Base-by-base conservation (phyloP, 2,888 invertebrate genomes). In the Drosophila anomelani region DNA sequence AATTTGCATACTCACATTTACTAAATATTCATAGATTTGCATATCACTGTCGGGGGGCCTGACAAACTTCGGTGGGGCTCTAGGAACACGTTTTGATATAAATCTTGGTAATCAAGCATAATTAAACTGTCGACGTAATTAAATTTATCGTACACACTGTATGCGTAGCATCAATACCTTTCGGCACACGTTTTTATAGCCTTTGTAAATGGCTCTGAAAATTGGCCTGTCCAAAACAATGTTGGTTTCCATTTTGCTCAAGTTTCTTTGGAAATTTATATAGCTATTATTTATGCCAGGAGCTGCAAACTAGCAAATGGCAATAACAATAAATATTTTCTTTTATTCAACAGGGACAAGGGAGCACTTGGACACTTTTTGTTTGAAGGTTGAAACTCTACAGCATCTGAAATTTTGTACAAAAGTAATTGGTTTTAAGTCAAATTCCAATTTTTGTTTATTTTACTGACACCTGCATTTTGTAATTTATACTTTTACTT, bases 121-220 rank as follows among this genome's bases (percentile, higher is more conserved):
- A 87, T 89, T 87, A 89, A 81, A 72, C 85, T 87, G 88, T 89
- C 89, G 64, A 70, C 87, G 63, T 85, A 81, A 89, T 87, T 89
- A 68, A 84, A 84, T 89, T 84, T 77, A 84, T 89, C 56, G 74
- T 64, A 41, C 20, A 44, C 34, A 39, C 36, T 66, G 41, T 29
- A 43, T 29, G 29, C 13, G 34, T 12, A 26, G 12, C 41, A 20
- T 49, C 49, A 8, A 44, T 39, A 69, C 46, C 54, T 70, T 56
- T 39, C 34, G 26, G 10, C 34, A 17, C 29, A 41, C 75, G 46
- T 39, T 73, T 79, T 53, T 68, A 58, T 54, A 26, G 71, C 49
- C 15, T 23, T 53, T 66, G 66, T 49, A 64, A 66, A 64, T 64
- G 51, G 36, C 29, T 41, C 13, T 17, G 15, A 36, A 64, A 76